phyloP scores from a whole-genome alignment of 2,797 vertebrate species.

The Spondyliosoma cantharus region DNA sequence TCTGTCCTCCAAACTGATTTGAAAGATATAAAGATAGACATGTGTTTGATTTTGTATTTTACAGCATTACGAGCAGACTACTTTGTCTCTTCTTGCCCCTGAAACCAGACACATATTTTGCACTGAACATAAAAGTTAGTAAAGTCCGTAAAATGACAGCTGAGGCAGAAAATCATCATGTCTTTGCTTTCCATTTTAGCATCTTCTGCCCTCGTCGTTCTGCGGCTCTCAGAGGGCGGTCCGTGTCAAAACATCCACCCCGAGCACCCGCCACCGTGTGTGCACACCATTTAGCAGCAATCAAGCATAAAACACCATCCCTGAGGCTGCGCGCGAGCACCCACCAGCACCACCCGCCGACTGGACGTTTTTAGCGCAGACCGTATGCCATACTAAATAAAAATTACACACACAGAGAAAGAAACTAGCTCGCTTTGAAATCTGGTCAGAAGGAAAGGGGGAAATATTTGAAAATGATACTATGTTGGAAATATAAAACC shows the following conservation, averaged over 20 bases:
- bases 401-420: conserved; percentile 42
- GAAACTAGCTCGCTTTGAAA: conserved; percentile 47
- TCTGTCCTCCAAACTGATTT: conserved; percentile 40
- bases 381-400: conserved; percentile 59
- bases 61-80: background rate
- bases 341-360: conserved; percentile 46
- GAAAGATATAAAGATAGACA: conserved; percentile 48
- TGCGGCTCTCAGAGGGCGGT: conserved; percentile 39
- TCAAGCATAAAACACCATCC: conserved; percentile 75
- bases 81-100: conserved; percentile 8
- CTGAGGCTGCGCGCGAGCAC: conserved; percentile 59
- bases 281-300: conserved; percentile 74
- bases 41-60: conserved; percentile 26
- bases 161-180: conserved; percentile 24
- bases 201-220: conserved; percentile 44
- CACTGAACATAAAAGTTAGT: background rate
- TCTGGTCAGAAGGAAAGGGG: conserved; percentile 49
- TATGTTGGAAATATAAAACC: conserved; percentile 53
- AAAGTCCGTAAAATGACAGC: conserved; percentile 25
- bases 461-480: conserved; percentile 64
- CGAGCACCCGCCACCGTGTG: conserved; percentile 50
- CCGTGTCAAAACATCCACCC: conserved; percentile 66
- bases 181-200: conserved; percentile 23
- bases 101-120: conserved; percentile 20
- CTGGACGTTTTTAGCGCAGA: conserved; percentile 29